Conservation (phyloP, 2,113 vertebrate genomes). For the Hystrix brachyura region DNA sequence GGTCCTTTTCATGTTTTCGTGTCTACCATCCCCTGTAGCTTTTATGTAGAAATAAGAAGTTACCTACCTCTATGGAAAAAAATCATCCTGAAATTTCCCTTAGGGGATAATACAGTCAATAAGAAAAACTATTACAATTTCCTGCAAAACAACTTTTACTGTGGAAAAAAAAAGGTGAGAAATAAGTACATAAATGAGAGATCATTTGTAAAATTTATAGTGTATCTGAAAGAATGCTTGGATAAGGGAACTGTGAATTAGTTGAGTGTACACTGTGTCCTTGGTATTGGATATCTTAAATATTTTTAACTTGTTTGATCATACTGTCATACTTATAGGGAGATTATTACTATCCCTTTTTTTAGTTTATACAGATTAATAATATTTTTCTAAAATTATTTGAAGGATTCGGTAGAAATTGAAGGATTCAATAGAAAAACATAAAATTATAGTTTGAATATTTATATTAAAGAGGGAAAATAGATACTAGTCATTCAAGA, state of each 20-base stretch:
- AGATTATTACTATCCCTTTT: neutral
- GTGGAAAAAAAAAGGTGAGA: neutral
- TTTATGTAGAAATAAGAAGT: slow-evolving; percentile 47
- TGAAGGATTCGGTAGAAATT: slow-evolving; percentile 32
- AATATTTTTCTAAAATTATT: slow-evolving; percentile 30
- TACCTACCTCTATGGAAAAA: neutral
- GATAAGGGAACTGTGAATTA: neutral
- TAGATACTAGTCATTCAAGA: slow-evolving; percentile 16
- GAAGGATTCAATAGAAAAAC: neutral
- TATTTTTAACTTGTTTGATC: neutral
- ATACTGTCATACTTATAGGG: neutral
- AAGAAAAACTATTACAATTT: slow-evolving; percentile 6
- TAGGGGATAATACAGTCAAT: neutral
- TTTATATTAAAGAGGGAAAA: slow-evolving; percentile 33
- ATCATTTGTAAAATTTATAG: slow-evolving; percentile 29
- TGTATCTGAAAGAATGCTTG: neutral
- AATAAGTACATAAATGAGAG: neutral
- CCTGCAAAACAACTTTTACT: slow-evolving; percentile 30
- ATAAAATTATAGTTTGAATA: slow-evolving; percentile 38
- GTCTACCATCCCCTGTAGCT: slow-evolving; percentile 36
- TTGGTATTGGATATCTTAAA: neutral
- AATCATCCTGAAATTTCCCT: slow-evolving; percentile 37
- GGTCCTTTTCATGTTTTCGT: neutral
- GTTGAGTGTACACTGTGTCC: neutral
- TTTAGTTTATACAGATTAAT: neutral